phyloP scores from a whole-genome alignment of 2,113 vertebrate species.

The Myotis davidii region DNA sequence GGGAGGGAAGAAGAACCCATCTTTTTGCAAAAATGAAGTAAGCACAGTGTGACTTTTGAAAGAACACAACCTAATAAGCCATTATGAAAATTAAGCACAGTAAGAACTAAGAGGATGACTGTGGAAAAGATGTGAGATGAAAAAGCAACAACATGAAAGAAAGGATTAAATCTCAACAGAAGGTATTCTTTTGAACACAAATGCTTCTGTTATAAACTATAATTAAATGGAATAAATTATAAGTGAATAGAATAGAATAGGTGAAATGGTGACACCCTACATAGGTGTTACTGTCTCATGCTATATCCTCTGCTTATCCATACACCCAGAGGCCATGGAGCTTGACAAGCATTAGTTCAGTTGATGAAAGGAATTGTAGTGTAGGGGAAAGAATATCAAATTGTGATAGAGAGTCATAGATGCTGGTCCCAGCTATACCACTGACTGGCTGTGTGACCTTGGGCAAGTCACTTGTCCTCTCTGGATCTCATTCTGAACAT shows the following conservation, averaged over 20 bases:
- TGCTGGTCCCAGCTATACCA: neutral
- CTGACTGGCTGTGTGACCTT: neutral
- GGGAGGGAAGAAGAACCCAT: neutral
- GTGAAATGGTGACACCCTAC: neutral
- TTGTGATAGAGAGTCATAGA: neutral
- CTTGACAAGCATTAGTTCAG: neutral
- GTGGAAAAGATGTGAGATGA: neutral
- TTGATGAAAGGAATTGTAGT: neutral
- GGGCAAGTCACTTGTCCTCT: neutral
- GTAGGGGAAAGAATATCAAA: neutral
- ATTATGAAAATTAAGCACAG: neutral
- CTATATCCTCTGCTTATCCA: neutral
- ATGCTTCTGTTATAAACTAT: neutral
- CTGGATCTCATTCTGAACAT: neutral
- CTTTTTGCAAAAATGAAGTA: constrained; percentile 21
- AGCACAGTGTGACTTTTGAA: neutral
- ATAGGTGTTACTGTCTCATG: neutral
- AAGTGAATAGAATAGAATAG: neutral
- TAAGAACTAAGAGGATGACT: neutral
- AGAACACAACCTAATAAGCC: neutral
- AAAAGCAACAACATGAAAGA: neutral
- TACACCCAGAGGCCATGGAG: neutral
- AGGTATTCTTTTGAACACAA: neutral
- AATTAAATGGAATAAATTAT: neutral
- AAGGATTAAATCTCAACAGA: neutral